These are phyloP conservation scores for Stichopus horrens DNA, from an alignment of 53 echinoderm and acorn worm species.

Conservation along the genomic window DNA sequence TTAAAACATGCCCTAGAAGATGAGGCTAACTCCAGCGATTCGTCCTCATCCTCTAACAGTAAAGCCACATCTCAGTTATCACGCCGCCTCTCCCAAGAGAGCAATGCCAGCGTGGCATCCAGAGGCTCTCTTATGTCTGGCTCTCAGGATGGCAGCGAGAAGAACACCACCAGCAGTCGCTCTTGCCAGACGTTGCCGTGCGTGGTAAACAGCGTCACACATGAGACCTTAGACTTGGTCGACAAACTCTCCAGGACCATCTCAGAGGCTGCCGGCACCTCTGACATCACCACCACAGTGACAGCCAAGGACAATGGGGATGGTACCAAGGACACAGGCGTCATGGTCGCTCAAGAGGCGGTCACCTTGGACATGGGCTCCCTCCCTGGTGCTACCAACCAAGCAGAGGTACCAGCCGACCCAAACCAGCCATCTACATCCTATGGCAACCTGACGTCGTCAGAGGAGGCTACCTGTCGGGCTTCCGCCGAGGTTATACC, in stretches of 20 bases:
- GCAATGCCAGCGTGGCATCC: conserved; percentile 28
- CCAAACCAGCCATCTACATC: conserved; percentile 64
- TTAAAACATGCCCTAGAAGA: conserved; percentile 92
- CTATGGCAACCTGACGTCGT: conserved; percentile 39
- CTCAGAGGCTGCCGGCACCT: conserved; percentile 46
- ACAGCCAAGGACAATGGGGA: conserved; percentile 34
- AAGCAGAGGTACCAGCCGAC: conserved; percentile 17
- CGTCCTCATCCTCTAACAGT: conserved; percentile 48
- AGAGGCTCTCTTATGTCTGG: conserved; percentile 5
- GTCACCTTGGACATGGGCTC: conserved; percentile 64
- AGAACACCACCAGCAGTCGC: conserved; percentile 57
- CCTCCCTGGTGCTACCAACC: conserved; percentile 39
- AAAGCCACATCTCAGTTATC: conserved; percentile 22
- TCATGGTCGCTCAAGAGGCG: conserved; percentile 54
- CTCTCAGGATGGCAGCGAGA: conserved; percentile 23
- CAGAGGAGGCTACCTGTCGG: conserved; percentile 21
- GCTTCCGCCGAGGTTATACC: conserved; percentile 56
- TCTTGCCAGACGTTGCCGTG: conserved; percentile 75
- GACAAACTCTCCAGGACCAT: conserved; percentile 64
- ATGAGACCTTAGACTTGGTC: conserved; percentile 64
- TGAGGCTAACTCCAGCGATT: conserved; percentile 67
- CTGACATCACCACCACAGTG: conserved; percentile 21
- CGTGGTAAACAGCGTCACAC: conserved; percentile 67
- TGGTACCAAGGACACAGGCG: conserved; percentile 34
- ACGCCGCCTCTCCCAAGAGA: conserved; percentile 37